phyloP scores from a whole-genome alignment of 1,140 invertebrate genomes.

The Melipona quadrifasciata region DNA sequence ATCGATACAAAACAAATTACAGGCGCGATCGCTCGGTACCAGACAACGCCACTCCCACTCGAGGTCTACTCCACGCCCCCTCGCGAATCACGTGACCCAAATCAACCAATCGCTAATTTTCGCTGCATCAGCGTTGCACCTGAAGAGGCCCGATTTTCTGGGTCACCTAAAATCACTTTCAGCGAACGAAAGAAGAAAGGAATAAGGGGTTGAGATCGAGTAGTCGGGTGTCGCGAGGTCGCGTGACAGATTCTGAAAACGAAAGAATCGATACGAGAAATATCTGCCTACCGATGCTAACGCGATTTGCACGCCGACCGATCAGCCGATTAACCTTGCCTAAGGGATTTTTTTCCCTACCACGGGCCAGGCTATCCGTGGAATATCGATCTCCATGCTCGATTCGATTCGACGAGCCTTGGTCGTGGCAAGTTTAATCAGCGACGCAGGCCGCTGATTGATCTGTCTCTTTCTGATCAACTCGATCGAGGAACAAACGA shows the following conservation, averaged over 20 bases:
- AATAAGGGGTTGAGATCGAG: not conserved
- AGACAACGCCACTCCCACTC: no score
- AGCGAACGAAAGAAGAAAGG: no score
- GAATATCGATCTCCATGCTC: slow-evolving; percentile 14
- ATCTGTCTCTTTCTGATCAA: not conserved
- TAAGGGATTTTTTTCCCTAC: not conserved
- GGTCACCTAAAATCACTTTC: no score
- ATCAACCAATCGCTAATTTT: no score
- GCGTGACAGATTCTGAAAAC: not conserved
- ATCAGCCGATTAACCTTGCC: slow-evolving; percentile 41
- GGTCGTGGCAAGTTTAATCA: not conserved
- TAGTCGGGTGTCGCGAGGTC: not conserved
- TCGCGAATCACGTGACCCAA: no score
- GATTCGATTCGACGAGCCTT: not conserved
- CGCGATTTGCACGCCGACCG: slow-evolving; percentile 15
- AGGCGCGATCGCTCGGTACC: no score
- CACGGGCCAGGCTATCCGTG: not conserved
- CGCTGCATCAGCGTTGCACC: no score
- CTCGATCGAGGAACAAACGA: no score
- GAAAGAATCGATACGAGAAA: slow-evolving; percentile 17
- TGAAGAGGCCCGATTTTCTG: no score
- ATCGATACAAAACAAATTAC: no score
- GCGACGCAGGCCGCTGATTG: not conserved
- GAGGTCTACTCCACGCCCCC: no score
- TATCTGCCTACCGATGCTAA: not conserved